Evolutionary conservation across 2,888 invertebrate genomes (phyloP), one percentile per base, ranked within the genome.

Genomic region (Amphiduros pacificus): DNA sequence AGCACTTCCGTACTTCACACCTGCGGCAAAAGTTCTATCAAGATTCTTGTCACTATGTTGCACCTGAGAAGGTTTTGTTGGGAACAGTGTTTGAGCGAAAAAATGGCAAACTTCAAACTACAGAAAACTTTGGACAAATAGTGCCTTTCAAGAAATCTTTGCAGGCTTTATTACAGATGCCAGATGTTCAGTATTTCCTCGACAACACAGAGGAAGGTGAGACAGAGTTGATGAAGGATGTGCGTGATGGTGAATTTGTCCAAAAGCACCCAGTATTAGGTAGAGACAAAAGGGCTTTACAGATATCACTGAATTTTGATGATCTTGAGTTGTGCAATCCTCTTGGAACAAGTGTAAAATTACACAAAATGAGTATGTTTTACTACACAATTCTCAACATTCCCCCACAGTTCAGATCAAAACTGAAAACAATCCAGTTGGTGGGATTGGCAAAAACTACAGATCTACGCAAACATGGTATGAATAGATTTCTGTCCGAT

Each of bases 371-470:
- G 44, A 53, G 31, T 36, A 60, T 55, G 44, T 57, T 65, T 48
- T 65, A 65, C 26, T 60, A 54, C 60, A 31, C 52, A 17, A 32
- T 65, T 26, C 60, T 53, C 6, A 65, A 65, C 44, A 31, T 62
- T 17, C 60, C 55, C 28, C 65, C 65, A 1, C 32, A 60, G 26
- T 60, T 50, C 41, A 48, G 60, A 29, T 62, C 62, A 22, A 60
- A 57, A 40, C 32, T 65, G 14, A 26, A 56, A 29, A 31, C 51
- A 22, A 65, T 65, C 22, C 62, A 65, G 29, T 49, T 62, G 31
- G 52, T 62, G 6, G 48, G 48, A 11, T 29, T 62, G 5, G 60
- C 60, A 31, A n/a, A 26, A 20, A 59, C 53, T 17, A 41, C 20
- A 50, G 55, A 60, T 4, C 5, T 62, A 40, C 60, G 36, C 22